Base-by-base conservation (phyloP, 1,140 invertebrate species). In the Musca domestica region DNA sequence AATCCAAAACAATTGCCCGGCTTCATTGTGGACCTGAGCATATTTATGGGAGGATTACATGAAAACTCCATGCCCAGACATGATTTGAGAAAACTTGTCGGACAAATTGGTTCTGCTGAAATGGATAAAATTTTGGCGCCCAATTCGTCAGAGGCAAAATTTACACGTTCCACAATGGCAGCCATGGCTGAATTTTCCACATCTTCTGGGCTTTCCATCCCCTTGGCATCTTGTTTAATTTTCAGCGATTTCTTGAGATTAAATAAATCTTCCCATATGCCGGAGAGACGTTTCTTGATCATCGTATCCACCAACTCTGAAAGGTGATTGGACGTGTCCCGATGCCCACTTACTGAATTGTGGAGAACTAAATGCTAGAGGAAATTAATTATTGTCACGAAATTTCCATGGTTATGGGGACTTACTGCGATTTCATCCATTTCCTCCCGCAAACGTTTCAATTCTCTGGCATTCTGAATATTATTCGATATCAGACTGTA, bases 1-100 rank as follows among this genome's bases (percentile, higher is more conserved):
- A 71, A 80, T 0, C 69, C 77, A 19, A 80, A 80, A n/a, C 77
- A 80, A 4, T 74, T 49, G 0, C 77, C 77, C 1, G 77, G 74
- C 0, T 70, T 47, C 19, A 80, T 34, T 20, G 56, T 70, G 0
- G 74, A 19, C 0, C 67, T 68, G 14, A 80, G 27, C 66, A 80
- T 74, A 56, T 77, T 74, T 7, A 80, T 64, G 0, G 77, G 77
- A 6, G 77, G 71, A 71, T 80, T 80, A 0, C 72, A 52, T 51
- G 67, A 71, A 6, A 74, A 80, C 5, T 78, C 75, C 7, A 78
- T 56, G 0, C 76, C 76, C 1, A 78, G 23, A 0, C 77, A 2
- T 0, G 19, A 23, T 54, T 70, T 75, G 0, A 76, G 6, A 1
- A 80, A 7, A 22, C 64, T 74, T 6, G 46, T 66, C 1, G 65